Conservation (phyloP, 1,140 invertebrate species). For the Drosophila insularis region DNA sequence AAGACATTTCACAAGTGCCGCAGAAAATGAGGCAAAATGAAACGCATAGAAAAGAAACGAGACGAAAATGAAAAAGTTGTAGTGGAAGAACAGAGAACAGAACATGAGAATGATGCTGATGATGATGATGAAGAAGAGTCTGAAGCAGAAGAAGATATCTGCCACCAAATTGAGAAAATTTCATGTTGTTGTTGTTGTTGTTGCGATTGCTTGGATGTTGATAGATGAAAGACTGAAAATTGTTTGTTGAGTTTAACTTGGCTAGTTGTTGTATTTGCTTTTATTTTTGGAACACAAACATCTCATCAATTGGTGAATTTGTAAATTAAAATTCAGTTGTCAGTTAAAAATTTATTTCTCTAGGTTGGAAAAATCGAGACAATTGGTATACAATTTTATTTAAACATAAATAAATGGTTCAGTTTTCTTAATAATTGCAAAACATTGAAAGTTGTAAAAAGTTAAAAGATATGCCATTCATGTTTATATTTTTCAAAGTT, state of each 20-base stretch:
- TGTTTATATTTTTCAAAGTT: too few species aligned
- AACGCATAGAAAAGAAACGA: constrained; percentile 11
- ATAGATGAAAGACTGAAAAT: constrained; percentile 35
- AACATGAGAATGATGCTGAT: not conserved
- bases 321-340: not conserved
- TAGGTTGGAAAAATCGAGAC: too few species aligned
- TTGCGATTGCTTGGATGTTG: not conserved
- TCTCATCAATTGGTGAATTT: not conserved
- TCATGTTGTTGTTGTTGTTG: not conserved
- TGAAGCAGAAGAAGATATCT: not conserved
- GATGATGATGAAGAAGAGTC: not conserved
- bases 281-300: not conserved
- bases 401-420: too few species aligned
- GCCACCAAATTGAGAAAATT: constrained; percentile 2
- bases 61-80: constrained; percentile 41
- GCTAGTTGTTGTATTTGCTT: not conserved
- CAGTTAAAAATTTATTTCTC: not conserved
- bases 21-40: constrained; percentile 30
- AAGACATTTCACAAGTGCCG: constrained; percentile 46
- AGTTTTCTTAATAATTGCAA: too few species aligned
- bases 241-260: constrained; percentile 1
- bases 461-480: not conserved
- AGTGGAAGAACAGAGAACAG: too few species aligned
- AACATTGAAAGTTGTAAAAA: too few species aligned
- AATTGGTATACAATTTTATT: too few species aligned